Evolutionary conservation across 2,797 vertebrate genomes (phyloP), one percentile per base, ranked within the genome.

Genomic region (Poecilia velifera): DNA sequence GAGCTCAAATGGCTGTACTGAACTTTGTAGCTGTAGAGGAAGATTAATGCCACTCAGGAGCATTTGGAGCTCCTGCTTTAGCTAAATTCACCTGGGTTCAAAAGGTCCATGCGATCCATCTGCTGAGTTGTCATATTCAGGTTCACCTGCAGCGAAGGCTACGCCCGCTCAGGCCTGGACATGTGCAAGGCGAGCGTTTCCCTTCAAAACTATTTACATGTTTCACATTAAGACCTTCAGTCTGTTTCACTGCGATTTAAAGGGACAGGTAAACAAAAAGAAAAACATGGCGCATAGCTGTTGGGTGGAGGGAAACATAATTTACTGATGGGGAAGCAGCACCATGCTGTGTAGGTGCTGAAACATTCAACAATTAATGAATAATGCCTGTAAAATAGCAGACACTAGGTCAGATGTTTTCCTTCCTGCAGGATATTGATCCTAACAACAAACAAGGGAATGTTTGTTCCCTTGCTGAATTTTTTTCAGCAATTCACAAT

Each of bases 71-170:
- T 5, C 46, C 51, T 3, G 20, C 2, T 59, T 34, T n/a, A 31
- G 0, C n/a, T 55, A 16, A 22, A 41, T 64, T 31, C 16, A 49
- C 18, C 6, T 31, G 47, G 62, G 1, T 25, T 80, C 73, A 78
- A 78, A n/a, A 36, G 75, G 75, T 25, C 59, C 62, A 10, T 20
- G 39, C 31, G 31, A n/a, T 75, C n/a, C 47, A 51, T 51, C 76
- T 51, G 49, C 13, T 49, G 36, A 9, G 31, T 46, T 53, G 64
- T 36, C 74, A 76, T 1, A 70, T 75, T 79, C 2, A 47, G 20
- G 59, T 84, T 45, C 34, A 80, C 72, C 16, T 49, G 39, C 51
- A 57, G 78, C 73, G 64, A 43, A 78, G 41, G 2, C 59, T 36
- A 46, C 34, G 31, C 72, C 53, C 43, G 68, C 49, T 78, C 78